phyloP scores from a whole-genome alignment of 2,888 invertebrate genomes.

The Iphiclides podalirius region DNA sequence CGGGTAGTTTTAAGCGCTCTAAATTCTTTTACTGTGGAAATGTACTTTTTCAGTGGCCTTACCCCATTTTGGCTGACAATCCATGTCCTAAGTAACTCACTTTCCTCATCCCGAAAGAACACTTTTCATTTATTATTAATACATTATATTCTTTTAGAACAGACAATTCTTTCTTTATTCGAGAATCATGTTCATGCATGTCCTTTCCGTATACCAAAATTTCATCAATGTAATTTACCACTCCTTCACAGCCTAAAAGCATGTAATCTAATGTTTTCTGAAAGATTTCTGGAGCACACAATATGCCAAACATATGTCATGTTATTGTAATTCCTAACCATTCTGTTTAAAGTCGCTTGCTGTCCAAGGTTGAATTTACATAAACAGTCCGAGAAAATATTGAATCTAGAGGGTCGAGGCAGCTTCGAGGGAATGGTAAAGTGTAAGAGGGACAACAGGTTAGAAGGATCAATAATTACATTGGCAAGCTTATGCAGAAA shows the following conservation, averaged over 20 bases:
- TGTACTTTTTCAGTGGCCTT: constrained; percentile 32
- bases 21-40: constrained; percentile 31
- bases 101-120: constrained; percentile 30
- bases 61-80: constrained; percentile 33
- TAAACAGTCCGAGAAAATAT: no score
- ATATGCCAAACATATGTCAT: constrained; percentile 44
- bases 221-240: constrained; percentile 24
- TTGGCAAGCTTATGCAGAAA: no score
- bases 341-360: no score
- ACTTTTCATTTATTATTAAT: constrained; percentile 38
- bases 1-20: constrained; percentile 10
- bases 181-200: no score
- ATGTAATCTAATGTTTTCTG: no score
- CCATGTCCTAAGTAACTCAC: constrained; percentile 38
- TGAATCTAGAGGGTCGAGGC: no score
- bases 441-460: no score
- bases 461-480: no score
- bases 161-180: constrained; percentile 12
- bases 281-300: constrained; percentile 32
- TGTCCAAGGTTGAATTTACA: no score
- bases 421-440: no score
- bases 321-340: no score
- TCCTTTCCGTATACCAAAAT: constrained; percentile 19
- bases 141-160: constrained; percentile 25
- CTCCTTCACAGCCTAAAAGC: constrained; percentile 23